Evolutionary conservation across 1,140 invertebrate species (phyloP), one percentile per base, ranked within the genome.

Genomic region (Tribolium castaneum): DNA sequence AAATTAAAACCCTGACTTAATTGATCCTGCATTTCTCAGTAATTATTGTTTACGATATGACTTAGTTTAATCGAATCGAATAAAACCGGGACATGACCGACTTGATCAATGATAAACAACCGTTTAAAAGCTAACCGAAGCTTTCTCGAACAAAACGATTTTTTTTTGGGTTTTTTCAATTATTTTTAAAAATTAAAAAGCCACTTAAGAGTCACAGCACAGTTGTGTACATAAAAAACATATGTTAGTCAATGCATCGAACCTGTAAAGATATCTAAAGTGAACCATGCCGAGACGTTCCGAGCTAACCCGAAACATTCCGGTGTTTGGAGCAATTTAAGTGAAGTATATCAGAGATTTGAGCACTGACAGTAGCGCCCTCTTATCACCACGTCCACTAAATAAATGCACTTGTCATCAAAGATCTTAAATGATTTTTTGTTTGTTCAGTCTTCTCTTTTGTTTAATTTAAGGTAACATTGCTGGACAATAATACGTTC

Each of bases 151-250:
- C 70, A 78, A 83, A 83, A 82, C 78, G 39, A 80, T 80, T 82
- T 84, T 86, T 86, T 85, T 83, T 84, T 80, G 56, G 66, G 72
- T 85, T 86, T 85, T 83, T 78, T 78, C 75, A 78, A 81, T 82
- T 84, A 84, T 85, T 85, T 85, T 86, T 86, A 86, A 85, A 87
- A 87, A 86, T 86, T 85, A 87, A 87, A 87, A 86, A 87, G 86
- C 86, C 86, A 87, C 86, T 86, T 86, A 86, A 86, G 82, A 86
- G 85, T 87, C 86, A 87, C 86, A 87, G 86, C 86, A 87, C 86
- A 86, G 84, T 86, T 86, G 85, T 87, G 85, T 87, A 86, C 80
- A 78, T 82, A 80, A 83, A 82, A 83, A 82, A 83, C 81, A 82
- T 82, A 75, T 82, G 77, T 79, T 80, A 80, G 76, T 80, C 76